A percentile compares a stretch with the other conserved stretches of the same genome.
Evolutionary conservation across 1,140 invertebrate species (phyloP).

Genomic region (Drosophila setifemur): DNA sequence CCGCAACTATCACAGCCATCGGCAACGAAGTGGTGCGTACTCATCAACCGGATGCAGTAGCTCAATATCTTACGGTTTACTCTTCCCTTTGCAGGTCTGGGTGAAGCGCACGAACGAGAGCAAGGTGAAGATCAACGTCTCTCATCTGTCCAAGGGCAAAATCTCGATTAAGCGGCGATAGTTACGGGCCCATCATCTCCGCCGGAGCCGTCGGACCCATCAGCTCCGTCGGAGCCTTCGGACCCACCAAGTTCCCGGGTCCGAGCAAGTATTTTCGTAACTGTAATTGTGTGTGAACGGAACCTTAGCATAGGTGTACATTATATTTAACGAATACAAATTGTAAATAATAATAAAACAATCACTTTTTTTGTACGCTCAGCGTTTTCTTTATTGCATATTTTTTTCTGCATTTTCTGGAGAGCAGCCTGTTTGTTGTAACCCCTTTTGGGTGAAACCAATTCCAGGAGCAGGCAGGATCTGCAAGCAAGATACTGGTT

Average conservation of each 20-base stretch:
- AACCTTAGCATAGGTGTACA: constrained; percentile 28
- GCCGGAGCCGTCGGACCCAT: constrained; percentile 2
- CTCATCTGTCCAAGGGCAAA: constrained; percentile 93
- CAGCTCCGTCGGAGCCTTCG: neutral
- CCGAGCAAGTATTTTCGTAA: constrained; percentile 6
- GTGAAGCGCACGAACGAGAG: constrained; percentile 92
- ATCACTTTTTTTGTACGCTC: neutral
- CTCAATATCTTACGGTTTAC: neutral
- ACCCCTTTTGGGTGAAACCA: too few species aligned
- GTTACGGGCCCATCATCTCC: constrained; percentile 10
- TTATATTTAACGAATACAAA: constrained; percentile 4
- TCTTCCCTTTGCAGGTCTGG: constrained; percentile 88
- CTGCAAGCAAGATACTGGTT: too few species aligned
- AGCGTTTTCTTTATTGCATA: neutral
- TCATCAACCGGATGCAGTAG: neutral
- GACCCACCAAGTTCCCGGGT: neutral
- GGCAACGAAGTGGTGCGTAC: constrained; percentile 92
- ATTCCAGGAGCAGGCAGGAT: too few species aligned
- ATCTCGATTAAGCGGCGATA: constrained; percentile 91
- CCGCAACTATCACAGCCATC: constrained; percentile 94
- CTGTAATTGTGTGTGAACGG: neutral
- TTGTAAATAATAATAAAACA: constrained; percentile 48
- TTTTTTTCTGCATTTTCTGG: neutral
- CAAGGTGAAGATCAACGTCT: constrained; percentile 92
- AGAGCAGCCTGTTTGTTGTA: too few species aligned